A percentile compares a stretch with the other conserved stretches of the same genome.
phyloP scores from a whole-genome alignment of 2,113 vertebrate species.

The Misgurnus mizolepis region DNA sequence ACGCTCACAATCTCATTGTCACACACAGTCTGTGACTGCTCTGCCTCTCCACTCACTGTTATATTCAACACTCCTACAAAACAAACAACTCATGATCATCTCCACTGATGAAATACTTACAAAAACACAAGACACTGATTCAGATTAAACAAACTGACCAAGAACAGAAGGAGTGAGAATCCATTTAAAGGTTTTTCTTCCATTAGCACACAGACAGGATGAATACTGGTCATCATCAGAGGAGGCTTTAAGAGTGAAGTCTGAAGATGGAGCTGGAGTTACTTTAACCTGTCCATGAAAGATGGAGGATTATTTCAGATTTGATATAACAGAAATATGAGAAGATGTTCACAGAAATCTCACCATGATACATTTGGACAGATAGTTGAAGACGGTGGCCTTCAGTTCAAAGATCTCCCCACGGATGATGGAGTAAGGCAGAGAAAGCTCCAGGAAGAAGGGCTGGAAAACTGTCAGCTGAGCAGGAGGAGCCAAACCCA shows the following conservation, averaged over 20 bases:
- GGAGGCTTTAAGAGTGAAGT: slow-evolving; percentile 70
- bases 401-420: slow-evolving; percentile 86
- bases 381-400: slow-evolving; percentile 83
- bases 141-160: slow-evolving; percentile 62
- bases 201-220: slow-evolving; percentile 68
- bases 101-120: no score
- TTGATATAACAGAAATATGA: not conserved
- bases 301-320: slow-evolving; percentile 39
- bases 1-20: slow-evolving; percentile 71
- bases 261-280: slow-evolving; percentile 63
- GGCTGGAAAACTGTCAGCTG: slow-evolving; percentile 81
- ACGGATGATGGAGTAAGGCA: slow-evolving; percentile 85
- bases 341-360: not conserved
- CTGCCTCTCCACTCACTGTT: slow-evolving; percentile 76
- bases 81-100: not conserved
- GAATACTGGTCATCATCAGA: slow-evolving; percentile 64
- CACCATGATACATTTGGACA: slow-evolving; percentile 82
- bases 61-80: slow-evolving; percentile 75
- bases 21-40: slow-evolving; percentile 67
- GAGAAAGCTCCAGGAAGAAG: slow-evolving; percentile 83
- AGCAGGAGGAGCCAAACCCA: slow-evolving; percentile 79
- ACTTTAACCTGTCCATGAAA: slow-evolving; percentile 69
- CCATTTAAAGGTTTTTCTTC: slow-evolving; percentile 72
- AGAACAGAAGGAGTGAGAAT: slow-evolving; percentile 66
- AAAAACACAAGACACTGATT: no score